Evolutionary conservation across 2,113 vertebrate genomes (phyloP), one percentile per base, ranked within the genome.

Genomic region (Pseudorhombus dupliciocellatus): DNA sequence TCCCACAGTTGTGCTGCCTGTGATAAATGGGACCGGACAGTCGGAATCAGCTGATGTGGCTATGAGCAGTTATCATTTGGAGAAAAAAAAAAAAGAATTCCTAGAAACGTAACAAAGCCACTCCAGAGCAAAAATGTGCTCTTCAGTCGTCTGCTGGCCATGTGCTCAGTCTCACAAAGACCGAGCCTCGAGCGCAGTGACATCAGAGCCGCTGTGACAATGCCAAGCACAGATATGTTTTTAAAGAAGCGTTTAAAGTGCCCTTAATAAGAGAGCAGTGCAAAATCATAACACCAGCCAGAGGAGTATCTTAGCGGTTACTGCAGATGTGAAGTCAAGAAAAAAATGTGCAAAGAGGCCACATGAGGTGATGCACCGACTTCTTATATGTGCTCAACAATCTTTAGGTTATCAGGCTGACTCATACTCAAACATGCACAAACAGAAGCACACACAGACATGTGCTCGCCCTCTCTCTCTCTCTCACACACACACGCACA

Each of bases 381-480:
- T 70, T 81, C 25, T 44, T 44, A 6, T 44, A 44, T 44, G 16
- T 18, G 40, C 48, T 57, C 55, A 26, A 52, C 58, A 34, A 37
- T 80, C 68, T 68, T 73, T 48, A 59, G 66, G 69, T 86, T 73
- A 68, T 73, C 64, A 59, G 67, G 4, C 58, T 40, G 62, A 60
- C 59, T 78, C 62, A 53, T 64, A 56, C 66, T 73, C 74, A 77
- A 79, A 74, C 80, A 66, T 57, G 56, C 28, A 61, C 56, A 67
- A 42, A 37, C 20, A 66, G 28, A 46, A 66, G 52, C 37, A 66
- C 52, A 63, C 40, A 28, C n/a, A 69, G 31, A 44, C 70, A 57
- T 28, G 14, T 30, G 28, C 30, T 15, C 67, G 20, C 26, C 15
- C 63, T 26, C 53, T 26, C 53, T 15, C 51, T 4, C 12, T 26